These are phyloP conservation scores for Anthopleura xanthogrammica DNA, from an alignment of 92 coral and sea anemone genomes.

Conservation along the genomic window DNA sequence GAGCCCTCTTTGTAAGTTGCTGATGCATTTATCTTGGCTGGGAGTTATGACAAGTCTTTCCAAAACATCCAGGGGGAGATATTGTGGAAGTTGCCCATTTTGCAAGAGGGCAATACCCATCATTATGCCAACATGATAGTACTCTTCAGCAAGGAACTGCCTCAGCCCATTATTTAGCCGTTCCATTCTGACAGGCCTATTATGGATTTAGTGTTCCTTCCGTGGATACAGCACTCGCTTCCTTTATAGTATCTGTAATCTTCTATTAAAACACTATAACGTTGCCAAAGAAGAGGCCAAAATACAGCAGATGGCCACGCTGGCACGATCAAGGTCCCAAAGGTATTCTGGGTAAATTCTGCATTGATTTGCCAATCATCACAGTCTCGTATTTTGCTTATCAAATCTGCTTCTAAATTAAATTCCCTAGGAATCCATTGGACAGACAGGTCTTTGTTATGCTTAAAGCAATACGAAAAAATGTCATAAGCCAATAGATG, in stretches of 20 bases:
- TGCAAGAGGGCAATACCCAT: conserved; percentile 51
- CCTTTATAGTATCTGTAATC: conserved; percentile 15
- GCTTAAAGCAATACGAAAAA: conserved; percentile 13
- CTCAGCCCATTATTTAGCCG: conserved; percentile 24
- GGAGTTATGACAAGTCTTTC: conserved; percentile 28
- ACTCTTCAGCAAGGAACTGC: conserved; percentile 33
- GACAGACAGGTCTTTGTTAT: conserved; percentile 28
- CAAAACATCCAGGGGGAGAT: conserved; percentile 39
- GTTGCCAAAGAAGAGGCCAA: conserved; percentile 23
- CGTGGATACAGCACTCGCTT: background rate
- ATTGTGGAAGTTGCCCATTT: conserved; percentile 49
- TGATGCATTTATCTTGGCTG: conserved; percentile 36
- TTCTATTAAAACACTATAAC: background rate
- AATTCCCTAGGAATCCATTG: conserved; percentile 30
- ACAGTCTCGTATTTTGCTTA: conserved; percentile 26
- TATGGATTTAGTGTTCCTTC: conserved; percentile 5
- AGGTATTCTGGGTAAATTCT: conserved; percentile 7
- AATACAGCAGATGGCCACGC: conserved; percentile 25
- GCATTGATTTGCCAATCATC: conserved; percentile 29
- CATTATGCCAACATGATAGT: conserved; percentile 46
- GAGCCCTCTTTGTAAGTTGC: conserved; percentile 50
- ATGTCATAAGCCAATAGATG: background rate
- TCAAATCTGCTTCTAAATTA: conserved; percentile 6
- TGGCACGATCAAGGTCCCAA: no score
- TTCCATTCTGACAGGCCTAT: background rate